A percentile compares a stretch with the other conserved stretches of the same genome.
Conservation (phyloP, 2,888 invertebrate species). For the Parthenolecanium corni region DNA sequence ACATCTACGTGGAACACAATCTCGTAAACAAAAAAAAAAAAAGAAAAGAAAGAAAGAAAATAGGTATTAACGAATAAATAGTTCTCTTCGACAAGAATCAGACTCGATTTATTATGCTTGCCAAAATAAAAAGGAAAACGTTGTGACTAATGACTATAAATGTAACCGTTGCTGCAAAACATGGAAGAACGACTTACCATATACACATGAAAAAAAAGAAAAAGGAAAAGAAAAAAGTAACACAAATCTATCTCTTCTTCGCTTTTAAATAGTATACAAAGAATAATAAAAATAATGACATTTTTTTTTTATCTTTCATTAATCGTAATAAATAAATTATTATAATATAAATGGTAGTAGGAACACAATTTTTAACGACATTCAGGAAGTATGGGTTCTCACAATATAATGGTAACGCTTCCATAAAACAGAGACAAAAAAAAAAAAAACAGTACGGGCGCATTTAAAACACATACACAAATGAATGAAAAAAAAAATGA, state of each 20-base stretch:
- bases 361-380: conserved; percentile 19
- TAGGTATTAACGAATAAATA: too few species aligned
- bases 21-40: too few species aligned
- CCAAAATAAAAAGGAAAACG: too few species aligned
- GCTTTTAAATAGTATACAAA: not conserved
- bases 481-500: not conserved
- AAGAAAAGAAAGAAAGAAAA: too few species aligned
- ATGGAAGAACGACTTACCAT: too few species aligned
- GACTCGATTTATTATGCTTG: too few species aligned
- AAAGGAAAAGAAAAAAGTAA: conserved; percentile 1
- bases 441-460: not conserved
- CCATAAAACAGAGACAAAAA: not conserved
- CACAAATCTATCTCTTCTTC: not conserved
- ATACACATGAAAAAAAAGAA: not conserved
- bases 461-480: not conserved
- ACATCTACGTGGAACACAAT: too few species aligned
- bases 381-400: not conserved
- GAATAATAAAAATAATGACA: not conserved
- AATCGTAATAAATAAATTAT: not conserved
- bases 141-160: too few species aligned
- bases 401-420: conserved; percentile 27
- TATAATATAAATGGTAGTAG: conserved; percentile 18
- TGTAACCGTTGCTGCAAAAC: too few species aligned
- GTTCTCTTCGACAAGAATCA: too few species aligned
- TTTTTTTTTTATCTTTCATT: too few species aligned